These are phyloP conservation scores for Sigmodon hispidus DNA, from an alignment of 2,113 vertebrate genomes.

Conservation along the genomic window DNA sequence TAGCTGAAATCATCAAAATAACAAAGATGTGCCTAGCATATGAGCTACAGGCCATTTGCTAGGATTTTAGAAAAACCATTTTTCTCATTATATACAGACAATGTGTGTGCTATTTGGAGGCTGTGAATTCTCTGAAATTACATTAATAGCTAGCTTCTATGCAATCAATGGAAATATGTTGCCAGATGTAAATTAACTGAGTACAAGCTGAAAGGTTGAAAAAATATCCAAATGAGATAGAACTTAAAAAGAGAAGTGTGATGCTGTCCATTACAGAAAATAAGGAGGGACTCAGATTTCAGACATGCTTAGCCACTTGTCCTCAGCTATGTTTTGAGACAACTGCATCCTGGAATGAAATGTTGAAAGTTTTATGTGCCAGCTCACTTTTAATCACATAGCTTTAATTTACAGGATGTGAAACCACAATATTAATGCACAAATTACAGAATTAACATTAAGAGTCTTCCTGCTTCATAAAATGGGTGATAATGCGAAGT, in stretches of 20 bases:
- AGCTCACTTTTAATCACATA: conserved; percentile 10
- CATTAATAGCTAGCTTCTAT: conserved; percentile 51
- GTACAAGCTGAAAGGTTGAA: not conserved
- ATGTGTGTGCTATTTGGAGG: not conserved
- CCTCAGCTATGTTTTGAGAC: not conserved
- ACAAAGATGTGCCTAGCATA: not conserved
- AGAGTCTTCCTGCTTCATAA: conserved; percentile 67
- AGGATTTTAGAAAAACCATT: not conserved
- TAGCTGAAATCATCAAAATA: not conserved
- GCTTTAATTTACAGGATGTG: conserved; percentile 70
- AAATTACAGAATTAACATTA: conserved; percentile 74
- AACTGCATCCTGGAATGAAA: not conserved
- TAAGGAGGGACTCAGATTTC: not conserved
- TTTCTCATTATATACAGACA: not conserved
- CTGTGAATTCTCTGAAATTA: conserved; percentile 53
- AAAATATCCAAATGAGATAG: not conserved
- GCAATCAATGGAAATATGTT: conserved; percentile 40
- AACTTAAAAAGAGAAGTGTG: not conserved
- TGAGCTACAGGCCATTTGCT: not conserved
- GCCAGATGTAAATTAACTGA: conserved; percentile 45
- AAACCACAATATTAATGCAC: conserved; percentile 71
- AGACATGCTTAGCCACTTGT: not conserved
- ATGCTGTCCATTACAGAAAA: not conserved
- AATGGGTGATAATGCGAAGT: conserved; percentile 67
- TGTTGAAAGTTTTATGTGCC: not conserved